Evolutionary conservation across 2,797 vertebrate species (phyloP), one percentile per base, ranked within the genome.

Genomic region (Tadarida brasiliensis): DNA sequence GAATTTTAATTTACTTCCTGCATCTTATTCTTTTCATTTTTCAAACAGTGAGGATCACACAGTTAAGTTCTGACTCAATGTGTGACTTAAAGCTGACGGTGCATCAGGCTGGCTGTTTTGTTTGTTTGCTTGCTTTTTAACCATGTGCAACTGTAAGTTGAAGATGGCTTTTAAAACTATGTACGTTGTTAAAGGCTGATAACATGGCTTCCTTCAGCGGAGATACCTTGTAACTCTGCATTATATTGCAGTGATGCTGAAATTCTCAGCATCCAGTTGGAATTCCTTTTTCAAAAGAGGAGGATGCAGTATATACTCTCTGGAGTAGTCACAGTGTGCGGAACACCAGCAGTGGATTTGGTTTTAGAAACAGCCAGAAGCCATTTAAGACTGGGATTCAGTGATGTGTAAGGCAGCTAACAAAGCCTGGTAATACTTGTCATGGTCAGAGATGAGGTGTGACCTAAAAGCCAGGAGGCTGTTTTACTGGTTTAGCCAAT

Each of bases 341-440:
- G 28, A 86, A 26, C 26, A 61, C 51, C 35, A 39, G 59, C 1
- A 1, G 33, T 8, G 11, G 68, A 33, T 28, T 9, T 65, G 35
- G 24, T 17, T 65, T 94, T 20, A 78, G 82, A 82, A 83, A 51
- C 11, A 76, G 19, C 16, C 24, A 68, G 85, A 90, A 81, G 30
- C 28, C 70, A 35, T n/a, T 24, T 11, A 49, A 89, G 73, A 24
- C 4, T 1, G n/a, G 73, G 63, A 84, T 3, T 7, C 4, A 44
- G 76, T 19, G 49, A 92, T n/a, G 16, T 49, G 2, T 54, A 59
- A 35, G 8, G 49, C 33, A 47, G 33, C 17, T 12, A 17, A 19
- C 2, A 47, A 95, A 54, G 17, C 8, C 4, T 49, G 26, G 51
- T 17, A 44, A 81, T 44, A 8, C 4, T 81, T 24, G 22, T 15